phyloP scores from a whole-genome alignment of 92 coral and sea anemone genomes.

The Actinernus sp. region DNA sequence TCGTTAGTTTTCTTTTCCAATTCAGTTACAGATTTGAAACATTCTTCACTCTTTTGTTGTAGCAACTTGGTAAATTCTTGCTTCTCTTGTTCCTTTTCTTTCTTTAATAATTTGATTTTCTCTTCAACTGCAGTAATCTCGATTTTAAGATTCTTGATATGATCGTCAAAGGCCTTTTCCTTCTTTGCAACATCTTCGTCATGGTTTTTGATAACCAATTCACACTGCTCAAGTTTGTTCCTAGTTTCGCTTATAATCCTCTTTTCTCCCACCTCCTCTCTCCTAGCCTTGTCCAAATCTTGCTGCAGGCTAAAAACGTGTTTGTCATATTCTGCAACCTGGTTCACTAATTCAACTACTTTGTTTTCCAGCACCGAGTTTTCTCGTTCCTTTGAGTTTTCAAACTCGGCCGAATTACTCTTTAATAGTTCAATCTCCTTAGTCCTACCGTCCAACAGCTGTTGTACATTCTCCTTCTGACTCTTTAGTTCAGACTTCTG shows the following conservation, averaged over 20 bases:
- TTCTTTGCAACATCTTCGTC: constrained; percentile 35
- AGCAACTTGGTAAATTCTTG: constrained; percentile 43
- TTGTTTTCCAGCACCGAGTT: constrained; percentile 55
- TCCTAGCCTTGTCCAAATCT: constrained; percentile 51
- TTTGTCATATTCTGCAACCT: constrained; percentile 4
- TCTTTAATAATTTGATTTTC: constrained; percentile 34
- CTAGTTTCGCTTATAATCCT: constrained; percentile 19
- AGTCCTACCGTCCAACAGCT: constrained; percentile 52
- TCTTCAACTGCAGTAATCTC: constrained; percentile 39
- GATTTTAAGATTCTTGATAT: constrained; percentile 25
- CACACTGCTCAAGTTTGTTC: constrained; percentile 18
- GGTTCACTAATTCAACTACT: constrained; percentile 41
- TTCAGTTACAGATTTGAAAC: constrained; percentile 18
- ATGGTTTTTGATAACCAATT: constrained; percentile 41
- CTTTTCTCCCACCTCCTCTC: constrained; percentile 1
- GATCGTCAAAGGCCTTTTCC: constrained; percentile 33
- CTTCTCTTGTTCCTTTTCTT: constrained; percentile 52
- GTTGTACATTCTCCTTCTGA: constrained; percentile 59
- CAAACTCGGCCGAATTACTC: constrained; percentile 47
- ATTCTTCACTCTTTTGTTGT: constrained; percentile 63
- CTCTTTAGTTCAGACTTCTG: constrained; percentile 39
- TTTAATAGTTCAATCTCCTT: constrained; percentile 56
- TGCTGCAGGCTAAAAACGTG: constrained; percentile 5
- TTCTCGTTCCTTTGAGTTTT: constrained; percentile 41
- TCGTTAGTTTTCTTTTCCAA: constrained; percentile 57